These are phyloP conservation scores for Axis porcinus DNA, from an alignment of 2,113 vertebrate genomes.

Conservation along the genomic window DNA sequence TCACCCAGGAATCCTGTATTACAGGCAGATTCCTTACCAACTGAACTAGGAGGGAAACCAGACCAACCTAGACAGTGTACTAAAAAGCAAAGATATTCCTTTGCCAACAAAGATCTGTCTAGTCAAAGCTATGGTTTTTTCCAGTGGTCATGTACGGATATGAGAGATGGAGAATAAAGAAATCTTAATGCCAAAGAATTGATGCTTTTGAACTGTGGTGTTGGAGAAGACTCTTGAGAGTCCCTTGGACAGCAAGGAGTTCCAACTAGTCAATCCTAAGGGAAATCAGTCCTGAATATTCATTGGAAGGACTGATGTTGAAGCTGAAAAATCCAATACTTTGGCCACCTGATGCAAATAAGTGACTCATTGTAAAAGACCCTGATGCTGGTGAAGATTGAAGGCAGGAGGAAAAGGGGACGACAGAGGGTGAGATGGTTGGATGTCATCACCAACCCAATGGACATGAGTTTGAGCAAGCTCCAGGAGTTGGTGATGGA, in stretches of 20 bases:
- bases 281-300: neutral
- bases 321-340: neutral
- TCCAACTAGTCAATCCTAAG: neutral
- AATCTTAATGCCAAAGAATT: neutral
- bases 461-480: neutral
- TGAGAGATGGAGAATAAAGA: neutral
- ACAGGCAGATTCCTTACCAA: neutral
- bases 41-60: neutral
- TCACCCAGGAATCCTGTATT: neutral
- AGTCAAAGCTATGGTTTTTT: neutral
- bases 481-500: neutral
- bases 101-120: neutral
- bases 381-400: neutral
- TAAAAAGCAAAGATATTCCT: neutral
- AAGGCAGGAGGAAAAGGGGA: neutral
- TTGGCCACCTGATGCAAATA: neutral
- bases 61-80: neutral
- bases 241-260: neutral
- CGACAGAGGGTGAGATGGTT: neutral
- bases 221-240: neutral
- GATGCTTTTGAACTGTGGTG: neutral
- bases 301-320: neutral
- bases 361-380: neutral
- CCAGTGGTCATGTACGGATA: fast-evolving
- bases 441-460: neutral